Percentiles rank a stretch among this genome's conserved stretches.
These are phyloP conservation scores for Glaucidium brasilianum DNA, from an alignment of 2,113 vertebrate species.

Conservation along the genomic window DNA sequence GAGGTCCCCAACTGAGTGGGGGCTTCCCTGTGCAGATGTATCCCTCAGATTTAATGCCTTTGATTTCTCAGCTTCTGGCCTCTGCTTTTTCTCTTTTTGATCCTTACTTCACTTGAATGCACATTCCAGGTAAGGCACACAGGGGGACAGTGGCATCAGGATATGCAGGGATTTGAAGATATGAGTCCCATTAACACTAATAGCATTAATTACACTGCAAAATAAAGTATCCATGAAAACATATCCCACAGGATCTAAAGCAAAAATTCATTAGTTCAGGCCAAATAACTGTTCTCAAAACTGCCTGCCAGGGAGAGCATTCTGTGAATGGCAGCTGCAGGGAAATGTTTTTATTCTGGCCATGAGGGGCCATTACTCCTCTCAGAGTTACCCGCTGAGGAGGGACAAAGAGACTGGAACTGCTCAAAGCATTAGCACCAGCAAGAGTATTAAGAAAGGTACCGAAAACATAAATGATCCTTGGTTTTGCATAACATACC, in stretches of 20 bases:
- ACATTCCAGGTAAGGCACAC: not conserved
- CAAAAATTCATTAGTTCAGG: not conserved
- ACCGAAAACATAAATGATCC: not conserved
- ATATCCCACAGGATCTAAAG: not conserved
- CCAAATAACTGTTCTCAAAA: not conserved
- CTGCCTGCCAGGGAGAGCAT: not conserved
- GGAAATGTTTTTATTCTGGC: not conserved
- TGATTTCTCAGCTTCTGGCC: not conserved
- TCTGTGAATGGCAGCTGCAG: not conserved
- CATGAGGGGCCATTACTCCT: not conserved
- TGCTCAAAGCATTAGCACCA: not conserved
- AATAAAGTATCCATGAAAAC: conserved; percentile 13
- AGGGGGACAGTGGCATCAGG: not conserved
- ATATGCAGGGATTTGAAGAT: not conserved
- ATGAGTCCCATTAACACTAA: not conserved
- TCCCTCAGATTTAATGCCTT: not conserved
- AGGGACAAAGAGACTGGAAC: not conserved
- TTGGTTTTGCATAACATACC: not conserved
- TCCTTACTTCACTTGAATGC: not conserved
- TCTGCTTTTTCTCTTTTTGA: not conserved
- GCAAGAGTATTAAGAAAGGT: not conserved
- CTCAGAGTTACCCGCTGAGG: not conserved
- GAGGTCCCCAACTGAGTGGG: not conserved
- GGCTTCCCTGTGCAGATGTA: not conserved
- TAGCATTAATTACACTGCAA: conserved; percentile 18